Evolutionary conservation across 2,888 invertebrate species (phyloP).

Genomic region (Tipula confusa): DNA sequence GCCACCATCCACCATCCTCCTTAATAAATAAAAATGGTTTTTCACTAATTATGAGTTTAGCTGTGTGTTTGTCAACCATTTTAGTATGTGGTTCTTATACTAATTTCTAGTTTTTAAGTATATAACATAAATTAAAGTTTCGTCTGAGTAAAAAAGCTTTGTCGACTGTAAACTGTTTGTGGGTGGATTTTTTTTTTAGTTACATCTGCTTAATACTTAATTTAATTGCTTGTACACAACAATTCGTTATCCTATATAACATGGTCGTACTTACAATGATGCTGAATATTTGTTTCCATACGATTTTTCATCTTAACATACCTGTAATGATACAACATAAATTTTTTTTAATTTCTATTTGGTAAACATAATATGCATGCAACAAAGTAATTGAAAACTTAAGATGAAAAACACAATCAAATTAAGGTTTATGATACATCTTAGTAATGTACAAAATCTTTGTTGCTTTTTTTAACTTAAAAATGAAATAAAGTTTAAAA

Average conservation of each 20-base stretch:
- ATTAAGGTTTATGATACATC: neutral
- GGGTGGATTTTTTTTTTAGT: neutral
- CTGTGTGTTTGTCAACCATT: neutral
- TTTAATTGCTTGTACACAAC: neutral
- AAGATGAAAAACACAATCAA: neutral
- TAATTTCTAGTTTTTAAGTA: neutral
- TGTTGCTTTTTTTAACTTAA: too few species aligned
- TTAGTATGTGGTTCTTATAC: neutral
- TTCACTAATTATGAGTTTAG: neutral
- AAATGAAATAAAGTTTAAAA: too few species aligned
- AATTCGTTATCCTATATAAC: neutral
- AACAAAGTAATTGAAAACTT: too few species aligned
- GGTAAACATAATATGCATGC: neutral
- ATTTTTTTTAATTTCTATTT: neutral
- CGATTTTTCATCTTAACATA: neutral
- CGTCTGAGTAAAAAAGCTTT: neutral
- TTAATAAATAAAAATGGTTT: neutral
- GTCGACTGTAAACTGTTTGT: neutral
- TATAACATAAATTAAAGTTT: neutral
- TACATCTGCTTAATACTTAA: neutral
- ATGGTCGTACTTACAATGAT: neutral
- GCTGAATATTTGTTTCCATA: neutral
- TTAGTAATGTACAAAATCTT: too few species aligned
- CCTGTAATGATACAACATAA: neutral
- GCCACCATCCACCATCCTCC: neutral